These are phyloP conservation scores for Holothuria leucospilota DNA, from an alignment of 53 echinoderm and acorn worm genomes.

Conservation along the genomic window DNA sequence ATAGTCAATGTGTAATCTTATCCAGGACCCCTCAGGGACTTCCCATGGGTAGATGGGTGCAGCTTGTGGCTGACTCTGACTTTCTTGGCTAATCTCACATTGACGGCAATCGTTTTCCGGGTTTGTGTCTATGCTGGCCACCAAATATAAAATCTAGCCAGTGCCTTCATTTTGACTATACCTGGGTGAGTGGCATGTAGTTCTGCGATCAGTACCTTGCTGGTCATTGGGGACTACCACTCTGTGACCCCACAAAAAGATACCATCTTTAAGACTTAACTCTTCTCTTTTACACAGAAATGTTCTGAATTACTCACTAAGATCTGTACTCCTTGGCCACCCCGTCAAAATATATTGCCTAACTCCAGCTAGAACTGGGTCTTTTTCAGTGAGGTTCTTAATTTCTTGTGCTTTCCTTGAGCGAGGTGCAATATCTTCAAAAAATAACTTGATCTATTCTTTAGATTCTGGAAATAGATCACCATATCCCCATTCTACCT, in stretches of 20 bases:
- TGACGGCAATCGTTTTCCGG: slow-evolving; percentile 21
- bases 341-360: neutral
- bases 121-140: slow-evolving; percentile 65
- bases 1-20: too few relatives aligned
- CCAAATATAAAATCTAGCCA: slow-evolving; percentile 71
- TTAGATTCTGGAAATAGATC: too few relatives aligned
- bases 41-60: too few relatives aligned
- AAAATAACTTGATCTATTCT: too few relatives aligned
- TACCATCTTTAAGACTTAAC: slow-evolving; percentile 26
- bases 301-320: slow-evolving; percentile 15
- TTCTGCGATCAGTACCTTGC: too few relatives aligned
- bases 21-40: too few relatives aligned
- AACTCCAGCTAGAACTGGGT: neutral
- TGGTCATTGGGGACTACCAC: too few relatives aligned
- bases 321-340: slow-evolving; percentile 23
- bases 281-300: slow-evolving; percentile 21
- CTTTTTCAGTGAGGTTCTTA: neutral
- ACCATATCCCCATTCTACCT: neutral
- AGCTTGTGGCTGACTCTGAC: too few relatives aligned
- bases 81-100: too few relatives aligned
- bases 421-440: neutral
- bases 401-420: slow-evolving; percentile 3
- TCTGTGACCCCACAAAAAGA: too few relatives aligned
- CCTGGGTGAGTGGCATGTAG: too few relatives aligned
- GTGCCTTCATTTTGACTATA: too few relatives aligned